Evolutionary conservation across 1,140 invertebrate species (phyloP).

Genomic region (Pantala flavescens): DNA sequence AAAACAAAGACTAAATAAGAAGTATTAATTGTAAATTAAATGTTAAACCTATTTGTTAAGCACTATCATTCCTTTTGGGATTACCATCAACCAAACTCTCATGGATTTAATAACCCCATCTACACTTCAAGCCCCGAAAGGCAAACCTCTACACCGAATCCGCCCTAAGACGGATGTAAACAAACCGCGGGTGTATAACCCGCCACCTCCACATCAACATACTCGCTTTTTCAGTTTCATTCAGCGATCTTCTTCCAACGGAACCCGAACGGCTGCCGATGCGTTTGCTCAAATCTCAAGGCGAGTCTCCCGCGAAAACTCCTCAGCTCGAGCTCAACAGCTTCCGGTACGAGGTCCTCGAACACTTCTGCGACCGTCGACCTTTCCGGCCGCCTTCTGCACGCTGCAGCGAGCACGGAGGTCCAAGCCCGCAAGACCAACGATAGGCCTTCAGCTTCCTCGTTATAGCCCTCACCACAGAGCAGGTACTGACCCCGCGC

Average conservation of each 20-base stretch:
- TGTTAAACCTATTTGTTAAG: too few relatives aligned
- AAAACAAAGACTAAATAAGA: too few relatives aligned
- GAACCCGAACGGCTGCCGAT: neutral
- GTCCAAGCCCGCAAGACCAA: neutral
- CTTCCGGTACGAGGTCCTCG: too few relatives aligned
- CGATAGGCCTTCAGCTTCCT: neutral
- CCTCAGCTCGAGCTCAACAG: neutral
- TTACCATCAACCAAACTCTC: too few relatives aligned
- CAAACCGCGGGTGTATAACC: neutral
- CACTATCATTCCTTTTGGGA: too few relatives aligned
- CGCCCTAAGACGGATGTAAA: too few relatives aligned
- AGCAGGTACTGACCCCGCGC: neutral
- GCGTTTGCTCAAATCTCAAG: conserved; percentile 4
- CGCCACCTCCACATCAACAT: neutral
- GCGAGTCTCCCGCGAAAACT: neutral
- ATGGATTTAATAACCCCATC: too few relatives aligned
- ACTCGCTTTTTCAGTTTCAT: conserved; percentile 6
- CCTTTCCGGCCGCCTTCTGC: neutral
- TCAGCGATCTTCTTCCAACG: neutral
- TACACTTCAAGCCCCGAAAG: too few relatives aligned
- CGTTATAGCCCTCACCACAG: neutral
- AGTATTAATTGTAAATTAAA: too few relatives aligned
- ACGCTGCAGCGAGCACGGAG: neutral
- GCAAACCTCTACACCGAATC: too few relatives aligned
- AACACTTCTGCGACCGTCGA: neutral